These are phyloP conservation scores for Dermolepida albohirtum DNA, from an alignment of 2,888 invertebrate species.

Conservation along the genomic window DNA sequence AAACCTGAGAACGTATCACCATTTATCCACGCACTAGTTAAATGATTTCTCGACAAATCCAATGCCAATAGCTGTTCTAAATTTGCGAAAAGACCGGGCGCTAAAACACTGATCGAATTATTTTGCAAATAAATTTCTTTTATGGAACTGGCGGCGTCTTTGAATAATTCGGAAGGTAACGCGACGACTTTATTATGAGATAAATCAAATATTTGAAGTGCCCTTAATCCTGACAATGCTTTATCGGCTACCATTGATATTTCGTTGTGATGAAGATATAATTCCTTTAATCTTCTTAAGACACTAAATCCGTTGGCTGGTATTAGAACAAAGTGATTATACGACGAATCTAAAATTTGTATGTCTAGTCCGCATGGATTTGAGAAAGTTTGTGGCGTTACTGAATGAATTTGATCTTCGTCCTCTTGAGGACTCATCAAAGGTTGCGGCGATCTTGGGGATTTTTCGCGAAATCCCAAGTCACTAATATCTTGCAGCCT, in stretches of 20 bases:
- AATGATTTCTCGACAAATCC: conserved; percentile 87
- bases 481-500: conserved; percentile 89
- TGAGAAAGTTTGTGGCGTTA: conserved; percentile 57
- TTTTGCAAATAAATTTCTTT: conserved; percentile 92
- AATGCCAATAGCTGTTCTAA: conserved; percentile 83
- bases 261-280: conserved; percentile 89
- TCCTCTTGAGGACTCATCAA: conserved; percentile 73
- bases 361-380: conserved; percentile 81
- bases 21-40: conserved; percentile 89
- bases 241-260: conserved; percentile 89
- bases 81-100: conserved; percentile 88
- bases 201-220: conserved; percentile 86
- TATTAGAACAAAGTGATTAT: conserved; percentile 86
- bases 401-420: conserved; percentile 62
- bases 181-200: conserved; percentile 92
- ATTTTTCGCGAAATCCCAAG: conserved; percentile 83
- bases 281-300: conserved; percentile 79
- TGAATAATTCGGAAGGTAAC: conserved; percentile 86
- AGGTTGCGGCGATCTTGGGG: conserved; percentile 70
- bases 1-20: conserved; percentile 87
- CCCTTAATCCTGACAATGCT: conserved; percentile 83
- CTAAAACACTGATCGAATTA: conserved; percentile 88
- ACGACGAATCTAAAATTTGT: conserved; percentile 85
- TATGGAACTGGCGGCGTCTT: conserved; percentile 81
- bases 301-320: conserved; percentile 87